Evolutionary conservation across 2,797 vertebrate genomes (phyloP), one percentile per base, ranked within the genome.

Genomic region (Amblyopsis hoosieri): DNA sequence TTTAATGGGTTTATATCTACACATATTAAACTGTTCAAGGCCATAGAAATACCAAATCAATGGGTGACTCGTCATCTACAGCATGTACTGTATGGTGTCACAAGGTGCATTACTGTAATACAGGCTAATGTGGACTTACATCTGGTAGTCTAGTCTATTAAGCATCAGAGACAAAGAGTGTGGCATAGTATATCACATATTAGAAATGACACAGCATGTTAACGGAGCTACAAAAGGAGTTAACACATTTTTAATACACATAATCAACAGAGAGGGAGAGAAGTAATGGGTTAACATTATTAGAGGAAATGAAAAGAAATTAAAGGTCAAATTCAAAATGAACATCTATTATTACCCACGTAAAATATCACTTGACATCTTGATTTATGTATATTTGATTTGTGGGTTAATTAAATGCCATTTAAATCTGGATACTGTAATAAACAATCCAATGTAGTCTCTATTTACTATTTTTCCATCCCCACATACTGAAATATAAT

Each of bases 101-200:
- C 77, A 7, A 37, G 33, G 4, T 7, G 4, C 33, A 37, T 37
- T 37, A 37, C 19, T 23, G 19, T 82, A 79, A 83, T 69, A 76
- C 0, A 65, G 74, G 77, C 83, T 81, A 78, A 75, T 81, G 17
- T 85, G 74, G 72, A 91, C 90, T 90, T 91, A 91, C 88, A 79
- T 91, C 71, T 87, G 84, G 88, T 87, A 82, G 90, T 90, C 90
- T 87, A 88, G 85, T 67, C 90, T 91, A 91, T 87, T 78, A 81
- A 72, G 79, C 64, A 75, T 86, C 83, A 87, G 87, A 89, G 83
- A 88, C 81, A 89, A 83, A 91, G 82, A 91, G 84, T 57, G 86
- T 75, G 76, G 85, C 51, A 87, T 85, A 84, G 69, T 76, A 76
- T 75, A 88, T 89, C 89, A 90, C 87, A 86, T 78, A 84, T 79